Conservation (phyloP, 2,797 vertebrate genomes). For the Chromis chromis region DNA sequence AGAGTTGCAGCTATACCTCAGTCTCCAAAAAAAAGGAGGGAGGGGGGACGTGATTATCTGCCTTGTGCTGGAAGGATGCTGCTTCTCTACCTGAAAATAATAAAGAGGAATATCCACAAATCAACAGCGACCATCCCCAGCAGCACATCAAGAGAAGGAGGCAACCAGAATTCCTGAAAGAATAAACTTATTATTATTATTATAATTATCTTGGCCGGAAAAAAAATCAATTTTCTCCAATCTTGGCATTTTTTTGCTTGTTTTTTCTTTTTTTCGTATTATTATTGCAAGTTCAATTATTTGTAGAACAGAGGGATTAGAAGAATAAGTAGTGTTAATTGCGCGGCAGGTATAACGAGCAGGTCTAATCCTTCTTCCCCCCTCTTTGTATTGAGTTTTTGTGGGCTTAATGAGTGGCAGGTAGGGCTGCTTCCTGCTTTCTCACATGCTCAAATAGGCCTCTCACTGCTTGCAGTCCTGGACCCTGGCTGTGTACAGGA, state of each 20-base stretch:
- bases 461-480: constrained; percentile 84
- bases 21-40: constrained; percentile 21
- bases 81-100: constrained; percentile 56
- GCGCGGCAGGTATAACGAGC: constrained; percentile 89
- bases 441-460: constrained; percentile 88
- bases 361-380: constrained; percentile 86
- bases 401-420: constrained; percentile 89
- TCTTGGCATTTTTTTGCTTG: constrained; percentile 15
- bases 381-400: constrained; percentile 87
- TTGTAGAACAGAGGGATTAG: constrained; percentile 82
- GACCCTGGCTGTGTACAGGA: constrained; percentile 87
- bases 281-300: constrained; percentile 81
- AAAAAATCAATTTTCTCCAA: constrained; percentile 32
- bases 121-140: constrained; percentile 4
- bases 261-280: constrained; percentile 28
- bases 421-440: constrained; percentile 89
- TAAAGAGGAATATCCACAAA: constrained; percentile 51
- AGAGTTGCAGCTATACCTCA: constrained; percentile 83
- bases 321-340: constrained; percentile 88
- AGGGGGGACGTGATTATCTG: constrained; percentile 60
- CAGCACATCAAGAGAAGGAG: neutral
- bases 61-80: constrained; percentile 34
- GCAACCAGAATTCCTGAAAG: neutral
- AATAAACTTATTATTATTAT: constrained; percentile 38
- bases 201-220: constrained; percentile 31